Evolutionary conservation across 1,140 invertebrate species (phyloP).

Genomic region (Cardiocondyla obscurior): DNA sequence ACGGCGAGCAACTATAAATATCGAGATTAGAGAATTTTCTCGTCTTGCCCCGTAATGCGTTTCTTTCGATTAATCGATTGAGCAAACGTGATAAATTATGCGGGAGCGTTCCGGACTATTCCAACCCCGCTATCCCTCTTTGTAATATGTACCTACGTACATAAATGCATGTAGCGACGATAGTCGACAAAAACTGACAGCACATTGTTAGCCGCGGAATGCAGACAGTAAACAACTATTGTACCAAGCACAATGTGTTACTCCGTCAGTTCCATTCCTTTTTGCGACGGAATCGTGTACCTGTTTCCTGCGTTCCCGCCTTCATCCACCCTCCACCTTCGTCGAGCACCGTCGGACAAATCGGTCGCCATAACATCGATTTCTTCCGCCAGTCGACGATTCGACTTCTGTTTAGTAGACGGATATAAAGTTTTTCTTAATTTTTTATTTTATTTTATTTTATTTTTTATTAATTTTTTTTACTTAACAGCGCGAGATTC

Average conservation of each 20-base stretch:
- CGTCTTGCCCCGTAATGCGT: not conserved
- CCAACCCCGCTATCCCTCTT: conserved; percentile 62
- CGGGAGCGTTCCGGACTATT: conserved; percentile 64
- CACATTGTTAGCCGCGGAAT: conserved; percentile 77
- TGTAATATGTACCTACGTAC: conserved; percentile 29
- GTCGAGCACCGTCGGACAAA: conserved; percentile 49
- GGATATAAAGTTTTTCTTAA: not conserved
- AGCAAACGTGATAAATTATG: conserved; percentile 81
- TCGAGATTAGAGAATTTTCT: conserved; percentile 10
- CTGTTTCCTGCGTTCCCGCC: conserved; percentile 56
- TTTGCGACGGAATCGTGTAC: conserved; percentile 65
- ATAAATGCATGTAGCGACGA: conserved; percentile 59
- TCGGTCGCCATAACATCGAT: conserved; percentile 48
- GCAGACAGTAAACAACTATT: conserved; percentile 81
- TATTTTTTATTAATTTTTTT: not conserved
- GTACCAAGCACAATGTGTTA: conserved; percentile 66
- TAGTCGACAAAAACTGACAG: conserved; percentile 81
- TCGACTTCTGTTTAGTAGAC: not conserved
- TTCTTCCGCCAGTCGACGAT: conserved; percentile 20
- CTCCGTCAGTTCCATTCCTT: conserved; percentile 70
- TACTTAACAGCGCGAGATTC: not conserved
- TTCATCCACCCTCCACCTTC: conserved; percentile 5
- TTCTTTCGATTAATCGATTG: conserved; percentile 74
- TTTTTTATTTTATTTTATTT: not conserved
- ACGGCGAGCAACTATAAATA: not conserved